phyloP scores from a whole-genome alignment of 2,888 invertebrate species.

The Heliconius cydno region DNA sequence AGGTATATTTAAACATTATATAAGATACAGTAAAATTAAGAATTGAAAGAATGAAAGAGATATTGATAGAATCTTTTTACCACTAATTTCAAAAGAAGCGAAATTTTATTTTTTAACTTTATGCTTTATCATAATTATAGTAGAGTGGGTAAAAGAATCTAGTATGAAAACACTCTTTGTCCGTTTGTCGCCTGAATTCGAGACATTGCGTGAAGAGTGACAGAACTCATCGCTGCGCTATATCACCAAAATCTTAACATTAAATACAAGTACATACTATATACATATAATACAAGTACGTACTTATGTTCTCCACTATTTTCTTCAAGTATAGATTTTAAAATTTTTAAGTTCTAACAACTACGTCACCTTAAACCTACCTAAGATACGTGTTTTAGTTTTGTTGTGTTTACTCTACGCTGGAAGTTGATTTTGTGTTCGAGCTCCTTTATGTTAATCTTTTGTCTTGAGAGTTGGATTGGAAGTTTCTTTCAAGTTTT shows the following conservation, averaged over 20 bases:
- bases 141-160: too few relatives aligned
- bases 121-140: too few relatives aligned
- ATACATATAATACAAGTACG: too few relatives aligned
- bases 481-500: constrained; percentile 34
- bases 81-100: not conserved
- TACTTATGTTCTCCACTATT: not conserved
- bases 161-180: too few relatives aligned
- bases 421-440: constrained; percentile 42
- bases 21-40: too few relatives aligned
- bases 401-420: not conserved
- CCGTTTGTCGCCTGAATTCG: too few relatives aligned
- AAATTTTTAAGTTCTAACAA: not conserved
- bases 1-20: not conserved
- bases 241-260: not conserved
- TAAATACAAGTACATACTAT: constrained; percentile 5
- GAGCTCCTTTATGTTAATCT: constrained; percentile 37
- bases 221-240: too few relatives aligned
- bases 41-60: not conserved
- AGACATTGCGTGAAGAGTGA: too few relatives aligned
- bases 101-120: too few relatives aligned
- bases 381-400: constrained; percentile 5
- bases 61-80: not conserved
- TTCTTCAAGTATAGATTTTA: not conserved
- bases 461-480: constrained; percentile 34
- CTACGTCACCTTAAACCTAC: not conserved